Base-by-base conservation (phyloP, 2,113 vertebrate species). In the Marcusenius ussheri region DNA sequence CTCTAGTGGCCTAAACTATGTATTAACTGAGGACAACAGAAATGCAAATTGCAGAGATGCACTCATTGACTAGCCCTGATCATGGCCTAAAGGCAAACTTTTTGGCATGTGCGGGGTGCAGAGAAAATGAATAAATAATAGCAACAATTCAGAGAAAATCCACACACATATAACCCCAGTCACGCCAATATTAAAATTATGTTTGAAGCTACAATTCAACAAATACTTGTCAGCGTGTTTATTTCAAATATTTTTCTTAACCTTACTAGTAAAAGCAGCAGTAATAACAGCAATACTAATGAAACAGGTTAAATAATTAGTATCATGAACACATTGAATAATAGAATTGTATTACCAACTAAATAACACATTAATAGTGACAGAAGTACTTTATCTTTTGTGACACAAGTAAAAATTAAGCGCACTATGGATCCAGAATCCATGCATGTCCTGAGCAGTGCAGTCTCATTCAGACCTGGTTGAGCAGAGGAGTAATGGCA, bases 401-500 rank as follows among this genome's bases (percentile, higher is more conserved):
- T 27, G 62, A 66, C 62, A 27, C 3, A 11, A 13, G 62, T 66
- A 5, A 66, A 70, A 70, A 70, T 70, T 4, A 70, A 31, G 62
- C 0, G 27, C n/a, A 27, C 2, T 66, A 66, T 27, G 27, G 27
- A 70, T 70, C n/a, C 27, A 31, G 62, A 39, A 80, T 80, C 17
- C 35, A 80, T 80, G 31, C 35, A 80, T 80, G 39, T 80, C 74
- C 74, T 27, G n/a, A 31, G 62, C 10, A 3, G n/a, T 13, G 62
- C 17, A 4, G 17, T 51, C 49, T 3, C 3, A n/a, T 35, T 83
- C 88, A 94, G 89, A 95, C 96, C 95, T 96, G 96, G 92, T 96
- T 96, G 88, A 96, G 95, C 77, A 96, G 94, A 0, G 98, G 98
- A 0, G 98, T 99, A 95, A 99, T 97, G 93, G 98, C 97, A 21